A percentile compares a stretch with the other conserved stretches of the same genome.
phyloP scores from a whole-genome alignment of 2,888 invertebrate species.

The Disparrhopalites patrizii region DNA sequence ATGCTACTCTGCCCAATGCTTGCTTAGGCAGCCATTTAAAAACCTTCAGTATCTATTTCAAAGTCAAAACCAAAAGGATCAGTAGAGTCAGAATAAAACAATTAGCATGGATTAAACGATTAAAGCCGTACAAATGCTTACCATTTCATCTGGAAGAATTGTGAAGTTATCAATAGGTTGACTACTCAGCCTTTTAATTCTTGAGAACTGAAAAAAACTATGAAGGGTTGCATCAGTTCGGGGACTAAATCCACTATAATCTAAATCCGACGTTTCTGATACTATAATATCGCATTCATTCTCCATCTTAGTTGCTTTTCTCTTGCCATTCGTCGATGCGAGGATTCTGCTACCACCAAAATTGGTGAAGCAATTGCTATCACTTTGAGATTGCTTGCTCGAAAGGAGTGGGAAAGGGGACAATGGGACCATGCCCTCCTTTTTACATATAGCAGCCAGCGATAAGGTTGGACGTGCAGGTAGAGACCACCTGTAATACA shows the following conservation, averaged over 20 bases:
- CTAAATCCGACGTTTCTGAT: not conserved
- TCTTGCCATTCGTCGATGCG: not conserved
- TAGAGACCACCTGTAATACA: conserved; percentile 26
- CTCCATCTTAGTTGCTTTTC: not conserved
- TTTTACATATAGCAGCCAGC: conserved; percentile 21
- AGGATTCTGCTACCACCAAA: too few relatives aligned
- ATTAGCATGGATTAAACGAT: not conserved
- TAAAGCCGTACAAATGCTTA: conserved; percentile 50
- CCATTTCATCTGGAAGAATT: conserved; percentile 77
- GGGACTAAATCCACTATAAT: not conserved
- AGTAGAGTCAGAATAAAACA: not conserved
- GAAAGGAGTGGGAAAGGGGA: conserved; percentile 13
- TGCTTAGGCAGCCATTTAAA: conserved; percentile 78
- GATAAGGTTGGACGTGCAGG: conserved; percentile 18
- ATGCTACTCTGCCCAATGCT: conserved; percentile 65
- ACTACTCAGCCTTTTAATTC: not conserved
- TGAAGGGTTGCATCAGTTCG: conserved; percentile 19
- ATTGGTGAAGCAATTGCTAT: not conserved
- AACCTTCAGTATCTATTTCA: conserved; percentile 53
- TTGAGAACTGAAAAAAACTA: conserved; percentile 12
- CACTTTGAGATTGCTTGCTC: conserved; percentile 2
- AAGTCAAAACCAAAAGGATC: not conserved
- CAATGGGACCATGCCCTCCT: conserved; percentile 20
- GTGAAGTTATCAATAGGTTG: conserved; percentile 61
- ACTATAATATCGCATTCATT: not conserved